Evolutionary conservation across 2,888 invertebrate genomes (phyloP), one percentile per base, ranked within the genome.

Genomic region (Meghimatium bilineatum): DNA sequence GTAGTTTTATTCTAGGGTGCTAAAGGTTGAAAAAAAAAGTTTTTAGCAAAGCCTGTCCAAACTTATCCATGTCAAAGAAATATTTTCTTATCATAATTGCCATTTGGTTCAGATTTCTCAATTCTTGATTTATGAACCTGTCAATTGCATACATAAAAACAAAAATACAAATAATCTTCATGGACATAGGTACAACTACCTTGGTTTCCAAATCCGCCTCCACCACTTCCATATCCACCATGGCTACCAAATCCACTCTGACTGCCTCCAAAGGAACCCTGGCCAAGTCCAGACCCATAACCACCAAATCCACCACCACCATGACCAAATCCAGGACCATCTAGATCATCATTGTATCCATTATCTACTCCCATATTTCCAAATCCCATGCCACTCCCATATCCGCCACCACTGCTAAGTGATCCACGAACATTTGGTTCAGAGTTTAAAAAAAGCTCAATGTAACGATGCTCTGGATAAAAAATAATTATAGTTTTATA

Each of bases 371-470:
- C 72, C n/a, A 72, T 12, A n/a, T 75, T 87, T 23, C 86, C 87
- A 83, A 86, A 85, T 29, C 66, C 66, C 29, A 32, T 72, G 26
- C 72, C 10, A n/a, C n/a, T n/a, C 12, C 72, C 49, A 29, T 23
- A 44, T 23, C 87, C 87, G 79, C 89, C 84, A 26, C 77, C 67
- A 52, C 88, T 86, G 14, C 72, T 34, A 52, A 44, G 67, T 44
- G 89, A 89, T 10, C 49, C 29, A 69, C 86, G 86, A 32, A 88
- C 87, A 20, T 86, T 86, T 66, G 90, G 89, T 49, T 91, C 90
- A 20, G 93, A 93, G 85, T 97, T 97, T 85, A 97, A 95, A 94
- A 98, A 99, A 87, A 99, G 94, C 94, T 99, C 99, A 92, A 99
- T 98, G 94, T 98, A 99, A 52, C 93, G 88, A 81, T 93, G 92